Evolutionary conservation across 2,797 vertebrate species (phyloP).

Genomic region (Molossus molossus): DNA sequence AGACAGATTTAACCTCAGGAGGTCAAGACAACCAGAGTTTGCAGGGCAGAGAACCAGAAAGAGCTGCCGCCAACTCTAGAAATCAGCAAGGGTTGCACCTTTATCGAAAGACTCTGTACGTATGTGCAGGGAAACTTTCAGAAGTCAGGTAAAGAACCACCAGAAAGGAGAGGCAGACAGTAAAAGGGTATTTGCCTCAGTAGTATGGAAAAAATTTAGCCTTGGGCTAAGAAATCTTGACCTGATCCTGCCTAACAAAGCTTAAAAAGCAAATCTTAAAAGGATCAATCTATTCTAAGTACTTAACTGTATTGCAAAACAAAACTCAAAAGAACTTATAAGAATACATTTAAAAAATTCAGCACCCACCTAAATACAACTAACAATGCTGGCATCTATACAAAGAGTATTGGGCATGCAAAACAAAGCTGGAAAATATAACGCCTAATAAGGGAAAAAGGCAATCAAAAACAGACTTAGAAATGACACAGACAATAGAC

Average conservation of each 20-base stretch:
- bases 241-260: not conserved
- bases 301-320: not conserved
- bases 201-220: not conserved
- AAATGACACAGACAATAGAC: not conserved
- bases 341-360: not conserved
- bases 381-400: not conserved
- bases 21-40: not conserved
- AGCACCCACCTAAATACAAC: not conserved
- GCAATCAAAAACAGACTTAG: not conserved
- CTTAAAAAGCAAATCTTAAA: not conserved
- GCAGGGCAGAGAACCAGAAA: not conserved
- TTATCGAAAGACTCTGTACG: not conserved
- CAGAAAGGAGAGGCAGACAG: not conserved
- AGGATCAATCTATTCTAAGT: not conserved
- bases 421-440: not conserved
- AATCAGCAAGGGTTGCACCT: not conserved
- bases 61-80: not conserved
- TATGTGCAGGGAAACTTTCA: not conserved
- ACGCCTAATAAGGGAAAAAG: not conserved
- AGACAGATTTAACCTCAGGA: not conserved
- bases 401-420: not conserved
- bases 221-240: not conserved
- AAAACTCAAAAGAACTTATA: constrained; percentile 37
- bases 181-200: not conserved
- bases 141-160: not conserved